phyloP scores from a whole-genome alignment of 2,113 vertebrate species.

The Rhea americana region DNA sequence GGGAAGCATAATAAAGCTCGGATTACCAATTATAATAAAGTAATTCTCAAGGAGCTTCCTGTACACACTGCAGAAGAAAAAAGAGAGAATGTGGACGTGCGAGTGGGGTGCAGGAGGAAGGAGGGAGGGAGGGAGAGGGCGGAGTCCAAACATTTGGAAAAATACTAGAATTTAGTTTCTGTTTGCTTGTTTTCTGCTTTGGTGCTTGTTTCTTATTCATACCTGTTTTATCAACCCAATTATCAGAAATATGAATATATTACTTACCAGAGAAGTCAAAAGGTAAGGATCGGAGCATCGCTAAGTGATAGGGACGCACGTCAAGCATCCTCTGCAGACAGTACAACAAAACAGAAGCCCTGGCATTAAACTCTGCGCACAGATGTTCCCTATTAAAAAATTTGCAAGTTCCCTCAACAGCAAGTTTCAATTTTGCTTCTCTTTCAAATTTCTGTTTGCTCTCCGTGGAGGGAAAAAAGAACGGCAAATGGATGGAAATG shows the following conservation, averaged over 20 bases:
- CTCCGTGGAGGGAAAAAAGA: not conserved
- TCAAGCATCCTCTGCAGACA: not conserved
- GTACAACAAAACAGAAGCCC: not conserved
- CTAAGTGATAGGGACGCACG: not conserved
- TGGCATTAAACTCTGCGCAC: not conserved
- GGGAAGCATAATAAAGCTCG: conserved; percentile 42
- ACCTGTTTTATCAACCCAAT: not conserved
- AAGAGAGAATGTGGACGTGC: not conserved
- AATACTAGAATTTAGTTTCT: not conserved
- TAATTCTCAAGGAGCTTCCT: conserved; percentile 49
- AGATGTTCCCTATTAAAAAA: not conserved
- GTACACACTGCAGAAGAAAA: not conserved
- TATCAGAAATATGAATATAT: not conserved
- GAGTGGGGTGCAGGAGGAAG: too few relatives aligned
- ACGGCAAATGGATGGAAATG: not conserved
- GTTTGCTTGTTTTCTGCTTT: not conserved
- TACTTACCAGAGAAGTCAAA: not conserved
- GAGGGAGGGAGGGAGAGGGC: too few relatives aligned
- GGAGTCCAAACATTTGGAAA: not conserved
- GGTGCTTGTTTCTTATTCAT: not conserved
- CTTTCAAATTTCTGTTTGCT: not conserved
- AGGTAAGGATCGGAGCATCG: not conserved
- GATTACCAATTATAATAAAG: conserved; percentile 58
- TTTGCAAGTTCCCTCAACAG: not conserved
- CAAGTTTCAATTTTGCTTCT: not conserved